A percentile compares a stretch with the other conserved stretches of the same genome.
Conservation (phyloP, 2,888 invertebrate genomes). For the Drosophila anomelani region DNA sequence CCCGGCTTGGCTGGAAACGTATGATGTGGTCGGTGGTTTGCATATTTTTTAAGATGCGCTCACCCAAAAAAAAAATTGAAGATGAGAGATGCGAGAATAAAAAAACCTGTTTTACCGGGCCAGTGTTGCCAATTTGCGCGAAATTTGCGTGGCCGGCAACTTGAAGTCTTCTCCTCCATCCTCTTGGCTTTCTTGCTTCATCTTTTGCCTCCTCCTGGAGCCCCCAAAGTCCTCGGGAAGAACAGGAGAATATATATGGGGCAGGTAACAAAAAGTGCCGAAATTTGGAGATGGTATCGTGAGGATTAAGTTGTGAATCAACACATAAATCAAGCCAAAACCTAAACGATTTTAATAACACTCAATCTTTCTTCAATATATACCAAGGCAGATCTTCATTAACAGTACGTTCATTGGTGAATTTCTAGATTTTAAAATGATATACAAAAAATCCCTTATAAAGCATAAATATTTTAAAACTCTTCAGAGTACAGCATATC, state of each 20-base stretch:
- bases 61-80: constrained; percentile 25
- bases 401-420: too few relatives aligned
- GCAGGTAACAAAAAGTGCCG: constrained; percentile 29
- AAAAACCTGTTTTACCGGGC: constrained; percentile 62
- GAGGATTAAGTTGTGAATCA: constrained; percentile 18
- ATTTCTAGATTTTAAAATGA: not conserved
- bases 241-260: constrained; percentile 1
- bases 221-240: not conserved
- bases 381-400: not conserved
- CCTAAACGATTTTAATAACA: not conserved
- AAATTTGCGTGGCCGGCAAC: constrained; percentile 56
- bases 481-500: not conserved
- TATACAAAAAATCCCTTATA: not conserved
- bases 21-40: constrained; percentile 20
- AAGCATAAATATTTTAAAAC: not conserved
- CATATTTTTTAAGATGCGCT: constrained; percentile 40
- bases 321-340: not conserved
- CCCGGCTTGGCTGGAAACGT: constrained; percentile 26
- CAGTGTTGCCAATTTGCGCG: constrained; percentile 68
- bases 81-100: constrained; percentile 28
- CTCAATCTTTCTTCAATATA: not conserved
- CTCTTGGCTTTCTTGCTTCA: constrained; percentile 11
- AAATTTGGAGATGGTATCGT: constrained; percentile 31
- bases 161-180: constrained; percentile 12
- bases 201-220: not conserved